A percentile compares a stretch with the other conserved stretches of the same genome.
phyloP scores from a whole-genome alignment of 2,888 invertebrate genomes.

The Brachynemurus nebulosus region DNA sequence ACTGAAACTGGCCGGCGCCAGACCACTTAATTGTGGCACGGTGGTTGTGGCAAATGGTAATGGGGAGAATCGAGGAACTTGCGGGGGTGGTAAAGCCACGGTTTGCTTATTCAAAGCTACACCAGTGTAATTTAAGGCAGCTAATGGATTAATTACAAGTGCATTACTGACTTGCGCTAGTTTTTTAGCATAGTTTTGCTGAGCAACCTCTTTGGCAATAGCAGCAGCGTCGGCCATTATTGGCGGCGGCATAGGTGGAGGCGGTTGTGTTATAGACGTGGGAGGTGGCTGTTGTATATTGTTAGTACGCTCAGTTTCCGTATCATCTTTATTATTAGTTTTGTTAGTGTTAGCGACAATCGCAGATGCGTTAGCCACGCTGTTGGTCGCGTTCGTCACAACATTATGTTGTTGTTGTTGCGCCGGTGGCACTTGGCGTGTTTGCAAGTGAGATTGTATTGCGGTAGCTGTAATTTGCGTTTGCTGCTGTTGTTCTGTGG shows the following conservation, averaged over 20 bases:
- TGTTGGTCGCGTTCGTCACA: slow-evolving; percentile 18
- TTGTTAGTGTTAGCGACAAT: slow-evolving; percentile 23
- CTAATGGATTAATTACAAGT: slow-evolving; percentile 27
- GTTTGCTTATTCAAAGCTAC: slow-evolving; percentile 53
- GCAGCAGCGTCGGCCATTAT: slow-evolving; percentile 43
- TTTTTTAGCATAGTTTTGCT: slow-evolving; percentile 68
- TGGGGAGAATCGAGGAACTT: slow-evolving; percentile 17
- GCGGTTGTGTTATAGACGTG: slow-evolving; percentile 18
- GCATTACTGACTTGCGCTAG: slow-evolving; percentile 33
- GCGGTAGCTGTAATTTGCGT: slow-evolving; percentile 11
- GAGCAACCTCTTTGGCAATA: slow-evolving; percentile 67
- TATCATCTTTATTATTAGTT: slow-evolving; percentile 16
- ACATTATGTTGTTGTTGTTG: slow-evolving; percentile 11
- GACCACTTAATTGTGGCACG: slow-evolving; percentile 22
- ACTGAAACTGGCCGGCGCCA: slow-evolving; percentile 25
- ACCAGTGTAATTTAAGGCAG: slow-evolving; percentile 53
- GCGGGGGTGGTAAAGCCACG: slow-evolving; percentile 30
- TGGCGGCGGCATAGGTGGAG: slow-evolving; percentile 19
- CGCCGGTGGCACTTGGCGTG: too few relatives aligned
- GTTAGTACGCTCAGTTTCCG: slow-evolving; percentile 19
- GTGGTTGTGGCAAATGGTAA: slow-evolving; percentile 20
- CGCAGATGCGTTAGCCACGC: slow-evolving; percentile 22
- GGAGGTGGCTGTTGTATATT: slow-evolving; percentile 31
- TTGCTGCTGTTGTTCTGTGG: slow-evolving; percentile 23
- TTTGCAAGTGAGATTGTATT: too few relatives aligned